Percentiles rank a stretch among this genome's conserved stretches.
Evolutionary conservation across 2,113 vertebrate genomes (phyloP).

Genomic region (Patagioenas fasciata): DNA sequence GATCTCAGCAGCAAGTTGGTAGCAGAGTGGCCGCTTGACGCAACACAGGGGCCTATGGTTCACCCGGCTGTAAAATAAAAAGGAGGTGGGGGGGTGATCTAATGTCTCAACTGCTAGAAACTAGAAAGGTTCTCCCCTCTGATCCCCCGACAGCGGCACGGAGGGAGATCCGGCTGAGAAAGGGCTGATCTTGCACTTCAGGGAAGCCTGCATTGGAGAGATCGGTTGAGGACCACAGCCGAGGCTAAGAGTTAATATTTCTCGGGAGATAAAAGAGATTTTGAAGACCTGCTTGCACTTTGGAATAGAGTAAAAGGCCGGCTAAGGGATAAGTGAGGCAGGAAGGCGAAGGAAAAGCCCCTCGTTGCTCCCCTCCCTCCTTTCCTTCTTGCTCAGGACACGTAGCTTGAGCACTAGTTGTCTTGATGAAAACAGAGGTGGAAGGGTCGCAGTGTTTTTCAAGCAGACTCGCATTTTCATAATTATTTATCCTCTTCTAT

Average conservation of each 20-base stretch:
- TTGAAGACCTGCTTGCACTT: conserved; percentile 18
- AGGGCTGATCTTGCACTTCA: conserved; percentile 43
- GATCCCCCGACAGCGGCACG: not conserved
- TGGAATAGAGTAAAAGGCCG: conserved; percentile 75
- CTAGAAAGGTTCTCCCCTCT: not conserved
- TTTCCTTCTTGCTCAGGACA: conserved; percentile 40
- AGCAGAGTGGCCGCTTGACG: conserved; percentile 58
- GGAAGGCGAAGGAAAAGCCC: conserved; percentile 57
- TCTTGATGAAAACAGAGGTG: conserved; percentile 56
- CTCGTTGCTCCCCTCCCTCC: not conserved
- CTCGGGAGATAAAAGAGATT: conserved; percentile 77
- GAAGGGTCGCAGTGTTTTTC: conserved; percentile 38
- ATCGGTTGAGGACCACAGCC: conserved; percentile 36
- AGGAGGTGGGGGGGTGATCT: not conserved
- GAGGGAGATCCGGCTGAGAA: conserved; percentile 43
- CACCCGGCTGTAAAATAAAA: conserved; percentile 17
- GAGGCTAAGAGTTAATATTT: conserved; percentile 38
- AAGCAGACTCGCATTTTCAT: conserved; percentile 4
- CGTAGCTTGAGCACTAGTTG: conserved; percentile 51
- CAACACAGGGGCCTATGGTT: conserved; percentile 65
- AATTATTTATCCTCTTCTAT: conserved; percentile 10
- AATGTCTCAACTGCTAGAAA: not conserved
- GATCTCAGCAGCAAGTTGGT: conserved; percentile 64
- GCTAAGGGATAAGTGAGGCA: not conserved
- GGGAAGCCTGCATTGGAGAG: conserved; percentile 46